Evolutionary conservation across 2,888 invertebrate species (phyloP).

Genomic region (Caenorhabditis sp.): DNA sequence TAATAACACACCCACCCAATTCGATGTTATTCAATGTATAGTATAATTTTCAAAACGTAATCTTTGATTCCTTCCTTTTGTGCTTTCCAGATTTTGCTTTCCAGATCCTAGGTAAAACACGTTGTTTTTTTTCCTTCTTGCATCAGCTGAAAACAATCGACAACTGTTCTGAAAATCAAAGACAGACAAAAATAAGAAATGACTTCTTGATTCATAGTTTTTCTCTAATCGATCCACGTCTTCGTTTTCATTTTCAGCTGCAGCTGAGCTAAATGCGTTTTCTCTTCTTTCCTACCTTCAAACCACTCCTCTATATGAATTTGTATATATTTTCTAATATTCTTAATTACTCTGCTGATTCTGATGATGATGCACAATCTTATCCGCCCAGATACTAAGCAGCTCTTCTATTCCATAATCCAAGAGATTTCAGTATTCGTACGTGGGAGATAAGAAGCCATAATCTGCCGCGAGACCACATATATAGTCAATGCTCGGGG

Average conservation of each 20-base stretch:
- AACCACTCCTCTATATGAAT: too few relatives aligned
- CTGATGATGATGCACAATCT: neutral
- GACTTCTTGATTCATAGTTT: neutral
- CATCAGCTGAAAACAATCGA: neutral
- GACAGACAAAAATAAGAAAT: neutral
- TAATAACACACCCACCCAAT: too few relatives aligned
- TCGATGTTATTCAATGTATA: too few relatives aligned
- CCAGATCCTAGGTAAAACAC: too few relatives aligned
- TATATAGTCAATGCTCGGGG: constrained; percentile 5
- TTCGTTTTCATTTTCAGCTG: neutral
- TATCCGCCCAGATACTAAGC: neutral
- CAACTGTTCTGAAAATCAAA: neutral
- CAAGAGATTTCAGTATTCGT: constrained; percentile 4
- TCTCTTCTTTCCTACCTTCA: too few relatives aligned
- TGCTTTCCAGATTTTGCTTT: neutral
- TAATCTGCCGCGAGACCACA: constrained; percentile 27
- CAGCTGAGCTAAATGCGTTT: neutral
- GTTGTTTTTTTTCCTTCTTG: neutral
- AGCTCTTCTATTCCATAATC: constrained; percentile 22
- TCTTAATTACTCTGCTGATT: neutral
- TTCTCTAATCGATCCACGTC: neutral
- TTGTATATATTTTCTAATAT: neutral
- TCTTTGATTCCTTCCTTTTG: neutral
- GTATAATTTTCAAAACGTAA: neutral
- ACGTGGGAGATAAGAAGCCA: constrained; percentile 38